Evolutionary conservation across 2,797 vertebrate genomes (phyloP).

Genomic region (Malurus splendens): DNA sequence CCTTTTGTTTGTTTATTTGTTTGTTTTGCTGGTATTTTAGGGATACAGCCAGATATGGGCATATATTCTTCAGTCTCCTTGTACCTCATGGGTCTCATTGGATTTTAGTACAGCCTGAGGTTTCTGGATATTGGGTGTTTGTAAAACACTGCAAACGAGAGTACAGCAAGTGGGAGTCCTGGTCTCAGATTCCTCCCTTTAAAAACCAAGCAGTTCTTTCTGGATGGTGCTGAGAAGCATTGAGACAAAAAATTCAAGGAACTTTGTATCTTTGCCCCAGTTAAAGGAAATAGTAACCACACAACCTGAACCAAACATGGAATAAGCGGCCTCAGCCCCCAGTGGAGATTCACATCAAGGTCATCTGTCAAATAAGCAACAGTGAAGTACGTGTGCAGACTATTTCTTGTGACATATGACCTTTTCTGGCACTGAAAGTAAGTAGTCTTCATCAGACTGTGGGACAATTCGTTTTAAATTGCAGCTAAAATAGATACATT

Average conservation of each 20-base stretch:
- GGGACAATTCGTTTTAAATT: constrained; percentile 61
- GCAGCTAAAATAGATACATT: constrained; percentile 40
- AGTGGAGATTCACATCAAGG: constrained; percentile 37
- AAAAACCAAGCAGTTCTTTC: constrained; percentile 31
- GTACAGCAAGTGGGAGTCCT: not conserved
- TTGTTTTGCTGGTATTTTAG: not conserved
- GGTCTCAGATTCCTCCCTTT: constrained; percentile 14
- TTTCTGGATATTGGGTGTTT: not conserved
- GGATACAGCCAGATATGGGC: not conserved
- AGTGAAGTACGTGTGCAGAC: constrained; percentile 14
- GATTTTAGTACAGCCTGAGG: not conserved
- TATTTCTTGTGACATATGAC: constrained; percentile 40
- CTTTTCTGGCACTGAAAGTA: constrained; percentile 35
- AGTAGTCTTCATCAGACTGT: constrained; percentile 22
- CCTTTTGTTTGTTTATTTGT: not conserved
- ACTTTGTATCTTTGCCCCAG: constrained; percentile 33
- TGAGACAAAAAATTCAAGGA: constrained; percentile 39
- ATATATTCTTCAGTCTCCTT: not conserved
- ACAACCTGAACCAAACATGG: constrained; percentile 51
- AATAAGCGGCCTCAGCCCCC: constrained; percentile 20
- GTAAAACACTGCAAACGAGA: not conserved
- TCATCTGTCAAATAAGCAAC: constrained; percentile 48
- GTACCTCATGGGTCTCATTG: not conserved
- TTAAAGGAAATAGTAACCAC: constrained; percentile 49
- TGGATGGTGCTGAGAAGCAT: not conserved